Evolutionary conservation across 1,140 invertebrate species (phyloP).

Genomic region (Drosophila willistoni): DNA sequence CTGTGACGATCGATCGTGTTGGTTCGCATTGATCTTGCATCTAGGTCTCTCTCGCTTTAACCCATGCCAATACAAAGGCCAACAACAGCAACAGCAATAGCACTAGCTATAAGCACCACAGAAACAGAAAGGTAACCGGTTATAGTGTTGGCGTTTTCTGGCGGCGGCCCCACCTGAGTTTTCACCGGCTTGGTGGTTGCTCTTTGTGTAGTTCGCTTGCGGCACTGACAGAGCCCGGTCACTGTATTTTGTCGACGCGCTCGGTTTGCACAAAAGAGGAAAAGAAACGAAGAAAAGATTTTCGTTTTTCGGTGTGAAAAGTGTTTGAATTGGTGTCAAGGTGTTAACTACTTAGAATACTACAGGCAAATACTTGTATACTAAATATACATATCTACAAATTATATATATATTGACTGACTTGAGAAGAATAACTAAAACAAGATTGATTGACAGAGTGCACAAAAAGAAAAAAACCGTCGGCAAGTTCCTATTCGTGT

Average conservation of each 20-base stretch:
- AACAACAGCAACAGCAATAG: constrained; percentile 15
- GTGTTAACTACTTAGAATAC: constrained; percentile 17
- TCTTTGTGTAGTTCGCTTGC: constrained; percentile 71
- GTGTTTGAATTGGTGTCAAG: constrained; percentile 15
- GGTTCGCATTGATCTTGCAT: constrained; percentile 50
- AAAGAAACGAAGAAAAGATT: constrained; percentile 1
- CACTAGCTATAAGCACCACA: constrained; percentile 45
- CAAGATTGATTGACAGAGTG: constrained; percentile 34
- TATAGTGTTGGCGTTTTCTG: constrained; percentile 14
- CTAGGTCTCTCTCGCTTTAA: constrained; percentile 59
- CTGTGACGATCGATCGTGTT: constrained; percentile 63
- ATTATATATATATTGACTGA: neutral
- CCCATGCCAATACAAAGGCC: constrained; percentile 13
- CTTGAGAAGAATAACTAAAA: neutral
- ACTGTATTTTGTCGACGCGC: constrained; percentile 58
- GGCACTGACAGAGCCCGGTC: constrained; percentile 74
- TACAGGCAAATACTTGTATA: neutral
- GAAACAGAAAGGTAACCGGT: constrained; percentile 11
- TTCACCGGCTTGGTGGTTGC: constrained; percentile 58
- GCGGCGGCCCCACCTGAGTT: constrained; percentile 64
- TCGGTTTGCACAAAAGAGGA: constrained; percentile 14
- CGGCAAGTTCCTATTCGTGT: constrained; percentile 50
- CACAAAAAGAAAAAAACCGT: constrained; percentile 59
- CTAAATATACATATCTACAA: neutral
- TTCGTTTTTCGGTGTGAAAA: constrained; percentile 11